Conservation (phyloP, 2,888 invertebrate genomes). For the Drosophila prostipennis region DNA sequence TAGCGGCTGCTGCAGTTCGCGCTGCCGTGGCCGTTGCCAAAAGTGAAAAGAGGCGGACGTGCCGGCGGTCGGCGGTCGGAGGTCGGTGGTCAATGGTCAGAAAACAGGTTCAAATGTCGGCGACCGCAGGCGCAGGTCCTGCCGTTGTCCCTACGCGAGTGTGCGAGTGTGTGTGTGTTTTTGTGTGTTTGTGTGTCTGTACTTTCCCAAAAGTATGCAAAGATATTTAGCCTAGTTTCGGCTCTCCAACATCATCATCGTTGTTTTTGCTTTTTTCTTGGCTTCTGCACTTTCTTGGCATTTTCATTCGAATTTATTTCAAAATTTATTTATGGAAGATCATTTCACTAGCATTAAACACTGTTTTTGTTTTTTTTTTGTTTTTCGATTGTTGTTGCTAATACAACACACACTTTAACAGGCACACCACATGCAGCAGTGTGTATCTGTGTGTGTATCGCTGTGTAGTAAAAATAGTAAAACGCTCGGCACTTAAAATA, state of each 20-base stretch:
- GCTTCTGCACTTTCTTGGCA: slow-evolving; percentile 29
- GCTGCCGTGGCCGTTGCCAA: slow-evolving; percentile 53
- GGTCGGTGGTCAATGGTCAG: slow-evolving; percentile 32
- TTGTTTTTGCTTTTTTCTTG: slow-evolving; percentile 13
- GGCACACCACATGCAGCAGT: slow-evolving; percentile 10
- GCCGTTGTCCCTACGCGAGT: slow-evolving; percentile 4
- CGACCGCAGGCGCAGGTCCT: slow-evolving; percentile 66
- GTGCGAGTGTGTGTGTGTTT: no score
- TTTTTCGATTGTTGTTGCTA: slow-evolving; percentile 5
- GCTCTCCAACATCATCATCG: slow-evolving; percentile 25
- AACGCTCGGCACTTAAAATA: slow-evolving; percentile 69
- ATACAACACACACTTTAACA: slow-evolving; percentile 15
- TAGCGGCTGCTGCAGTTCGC: slow-evolving; percentile 11
- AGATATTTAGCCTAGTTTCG: slow-evolving; percentile 71
- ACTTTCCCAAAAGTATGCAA: slow-evolving; percentile 67
- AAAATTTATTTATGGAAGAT: slow-evolving; percentile 44
- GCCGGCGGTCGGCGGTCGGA: slow-evolving; percentile 22
- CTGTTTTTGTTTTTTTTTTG: slow-evolving; percentile 8
- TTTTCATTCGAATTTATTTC: slow-evolving; percentile 16
- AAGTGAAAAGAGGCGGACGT: slow-evolving; percentile 38
- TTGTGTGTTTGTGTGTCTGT: slow-evolving; percentile 18
- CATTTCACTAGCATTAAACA: slow-evolving; percentile 38
- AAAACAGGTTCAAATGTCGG: slow-evolving; percentile 73
- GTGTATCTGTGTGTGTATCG: slow-evolving; percentile 26
- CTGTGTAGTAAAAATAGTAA: slow-evolving; percentile 67